Evolutionary conservation across 1,140 invertebrate genomes (phyloP), one percentile per base, ranked within the genome.

Genomic region (Idris sp.): DNA sequence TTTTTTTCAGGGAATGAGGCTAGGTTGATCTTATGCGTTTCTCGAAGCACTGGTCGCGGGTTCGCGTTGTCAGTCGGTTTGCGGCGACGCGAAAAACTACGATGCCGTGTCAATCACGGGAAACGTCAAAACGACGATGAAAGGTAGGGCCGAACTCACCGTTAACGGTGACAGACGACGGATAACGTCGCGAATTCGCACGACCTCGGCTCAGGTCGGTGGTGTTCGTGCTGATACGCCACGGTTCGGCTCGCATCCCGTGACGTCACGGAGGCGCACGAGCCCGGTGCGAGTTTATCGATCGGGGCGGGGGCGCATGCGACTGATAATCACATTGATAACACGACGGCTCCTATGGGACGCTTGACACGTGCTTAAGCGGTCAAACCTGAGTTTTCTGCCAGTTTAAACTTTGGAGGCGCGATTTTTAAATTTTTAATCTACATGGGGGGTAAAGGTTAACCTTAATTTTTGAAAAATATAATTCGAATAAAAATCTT

Each of bases 301-400:
- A 86, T 86, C 78, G 43, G 74, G 73, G 76, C 78, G 77, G 62
- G 54, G 74, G 83, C 83, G 83, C 84, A 86, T 83, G 82, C 83
- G 82, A 82, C 41, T 74, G 65, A 74, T 73, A 72, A 72, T 31
- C 18, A 35, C 49, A 35, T n/a, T 44, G 67, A 67, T 71, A 67
- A 71, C 73, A 43, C 46, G 19, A 2, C 40, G 38, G 15, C 48
- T 58, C 22, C 65, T 58, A 49, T 46, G 59, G 59, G 75, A 79
- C 69, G 41, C 49, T 16, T n/a, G 80, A 79, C 81, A 84, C 81
- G 82, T 84, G 81, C 58, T 54, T 58, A 43, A 51, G n/a, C 38
- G 14, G 19, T n/a, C 26, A 7, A 18, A 40, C n/a, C 38, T 19
- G 19, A 46, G 33, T 49, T 46, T 46, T 40, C 35, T 30, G 6